Percentiles rank a stretch among this genome's conserved stretches.
These are phyloP conservation scores for Drosophila arawakana DNA, from an alignment of 1,140 invertebrate species.

Conservation along the genomic window DNA sequence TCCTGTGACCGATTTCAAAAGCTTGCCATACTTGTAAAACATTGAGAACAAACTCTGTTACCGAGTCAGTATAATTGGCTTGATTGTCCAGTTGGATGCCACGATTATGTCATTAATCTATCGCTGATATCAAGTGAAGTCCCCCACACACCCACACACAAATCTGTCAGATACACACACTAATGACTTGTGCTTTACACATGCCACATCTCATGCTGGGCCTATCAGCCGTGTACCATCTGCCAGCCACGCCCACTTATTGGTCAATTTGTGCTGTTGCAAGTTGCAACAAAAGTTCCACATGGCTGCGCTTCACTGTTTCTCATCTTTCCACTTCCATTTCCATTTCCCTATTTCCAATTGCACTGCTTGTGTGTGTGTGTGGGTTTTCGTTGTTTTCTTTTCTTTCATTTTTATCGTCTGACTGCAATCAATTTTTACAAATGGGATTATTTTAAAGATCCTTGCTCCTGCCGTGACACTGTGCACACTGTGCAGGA, in stretches of 20 bases:
- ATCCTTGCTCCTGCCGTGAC: conserved; percentile 12
- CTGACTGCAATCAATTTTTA: conserved; percentile 83
- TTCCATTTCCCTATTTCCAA: no score
- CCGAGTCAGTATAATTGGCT: conserved; percentile 51
- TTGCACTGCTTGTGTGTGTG: no score
- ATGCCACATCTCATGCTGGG: conserved; percentile 51
- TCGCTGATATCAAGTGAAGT: conserved; percentile 21
- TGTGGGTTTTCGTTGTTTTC: no score
- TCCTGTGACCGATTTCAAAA: conserved; percentile 75
- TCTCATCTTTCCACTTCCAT: conserved; percentile 55
- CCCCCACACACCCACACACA: conserved; percentile 34
- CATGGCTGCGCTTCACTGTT: conserved; percentile 52
- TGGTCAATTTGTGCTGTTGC: conserved; percentile 53
- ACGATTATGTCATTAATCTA: conserved; percentile 70
- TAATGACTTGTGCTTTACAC: conserved; percentile 80
- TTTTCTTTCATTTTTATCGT: conserved; percentile 65
- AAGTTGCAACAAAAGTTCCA: conserved; percentile 39
- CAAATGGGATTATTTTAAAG: conserved; percentile 81
- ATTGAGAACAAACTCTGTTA: not conserved
- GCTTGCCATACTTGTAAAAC: conserved; percentile 40
- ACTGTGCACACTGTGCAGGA: not conserved
- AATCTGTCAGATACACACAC: conserved; percentile 66
- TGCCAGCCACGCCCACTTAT: conserved; percentile 12
- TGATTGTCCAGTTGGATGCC: conserved; percentile 51
- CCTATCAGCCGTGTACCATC: conserved; percentile 56